Conservation (phyloP, 2,797 vertebrate species). For the Melanogrammus aeglefinus region DNA sequence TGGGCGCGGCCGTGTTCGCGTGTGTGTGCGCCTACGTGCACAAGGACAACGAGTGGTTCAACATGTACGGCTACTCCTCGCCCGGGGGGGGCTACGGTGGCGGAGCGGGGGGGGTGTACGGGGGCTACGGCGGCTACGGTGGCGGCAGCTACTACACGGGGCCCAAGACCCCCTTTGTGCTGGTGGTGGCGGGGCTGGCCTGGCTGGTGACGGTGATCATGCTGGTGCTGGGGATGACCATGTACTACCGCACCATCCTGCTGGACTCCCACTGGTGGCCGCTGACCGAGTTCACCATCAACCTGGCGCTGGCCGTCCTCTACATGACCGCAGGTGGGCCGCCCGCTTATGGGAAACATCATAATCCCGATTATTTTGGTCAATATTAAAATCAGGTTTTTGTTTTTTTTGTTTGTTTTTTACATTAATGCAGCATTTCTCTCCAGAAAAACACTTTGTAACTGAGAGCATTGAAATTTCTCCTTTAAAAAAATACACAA, state of each 20-base stretch:
- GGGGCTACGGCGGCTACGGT: conserved; percentile 52
- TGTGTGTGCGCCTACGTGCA: conserved; percentile 95
- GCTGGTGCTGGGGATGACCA: conserved; percentile 91
- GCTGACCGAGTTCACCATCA: conserved; percentile 89
- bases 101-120: conserved; percentile 53
- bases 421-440: no score
- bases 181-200: conserved; percentile 86
- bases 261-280: conserved; percentile 97
- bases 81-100: conserved; percentile 71
- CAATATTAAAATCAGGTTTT: no score
- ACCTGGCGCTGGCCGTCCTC: conserved; percentile 85
- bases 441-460: no score
- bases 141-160: conserved; percentile 81
- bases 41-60: conserved; percentile 97
- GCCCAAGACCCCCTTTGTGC: conserved; percentile 89
- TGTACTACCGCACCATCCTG: conserved; percentile 96
- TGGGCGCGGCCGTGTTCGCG: conserved; percentile 92
- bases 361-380: no score
- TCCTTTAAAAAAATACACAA: no score
- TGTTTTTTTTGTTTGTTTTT: no score
- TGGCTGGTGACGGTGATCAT: conserved; percentile 89
- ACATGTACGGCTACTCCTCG: conserved; percentile 87
- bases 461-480: no score
- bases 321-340: conserved; percentile 81
- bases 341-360: no score